Base-by-base conservation (phyloP, 2,797 vertebrate genomes). In the Miichthys miiuy region DNA sequence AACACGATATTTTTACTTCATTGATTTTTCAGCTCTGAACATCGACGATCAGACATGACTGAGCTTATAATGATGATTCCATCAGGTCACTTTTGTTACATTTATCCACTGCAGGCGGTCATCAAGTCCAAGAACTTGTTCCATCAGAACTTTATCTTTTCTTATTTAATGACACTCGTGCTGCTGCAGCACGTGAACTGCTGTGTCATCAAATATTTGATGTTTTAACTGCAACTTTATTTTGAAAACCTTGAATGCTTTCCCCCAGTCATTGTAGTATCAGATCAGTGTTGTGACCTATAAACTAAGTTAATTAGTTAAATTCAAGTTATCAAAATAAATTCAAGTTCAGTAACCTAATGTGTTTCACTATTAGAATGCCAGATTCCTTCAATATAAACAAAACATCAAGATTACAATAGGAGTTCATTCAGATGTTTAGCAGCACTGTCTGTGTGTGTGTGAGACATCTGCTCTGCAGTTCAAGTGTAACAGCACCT, bases 1-100 rank as follows among this genome's bases (percentile, higher is more conserved):
- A 46, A 56, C 42, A 27, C 5, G 21, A 63, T 68, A 4, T 30
- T 46, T 68, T 51, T 8, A 54, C 60, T 66, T 66, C 55, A 72
- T 38, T 70, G 52, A 57, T 56, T 81, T 48, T 70, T 34, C 30
- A 57, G 21, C 74, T 52, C 2, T 72, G 25, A 2, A 16, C 56
- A 63, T 56, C 11, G 20, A 5, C 48, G 13, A 11, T 46, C 42
- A 63, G 30, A 69, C 58, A 46, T 44, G 51, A 41, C 34, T 38
- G 50, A 8, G 8, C 10, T 51, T 48, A 5, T 58, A 50, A 46
- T 46, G 30, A 23, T 63, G 12, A 27, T 58, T 58, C 4, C 57
- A 48, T 50, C 20, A 12, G n/a, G 16, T 60, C 50, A 56, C 42
- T 48, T 44, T 10, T 56, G 6, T 56, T 10, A n/a, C 38, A 62